Base-by-base conservation (phyloP, 1,140 invertebrate genomes). In the Hermetia illucens region DNA sequence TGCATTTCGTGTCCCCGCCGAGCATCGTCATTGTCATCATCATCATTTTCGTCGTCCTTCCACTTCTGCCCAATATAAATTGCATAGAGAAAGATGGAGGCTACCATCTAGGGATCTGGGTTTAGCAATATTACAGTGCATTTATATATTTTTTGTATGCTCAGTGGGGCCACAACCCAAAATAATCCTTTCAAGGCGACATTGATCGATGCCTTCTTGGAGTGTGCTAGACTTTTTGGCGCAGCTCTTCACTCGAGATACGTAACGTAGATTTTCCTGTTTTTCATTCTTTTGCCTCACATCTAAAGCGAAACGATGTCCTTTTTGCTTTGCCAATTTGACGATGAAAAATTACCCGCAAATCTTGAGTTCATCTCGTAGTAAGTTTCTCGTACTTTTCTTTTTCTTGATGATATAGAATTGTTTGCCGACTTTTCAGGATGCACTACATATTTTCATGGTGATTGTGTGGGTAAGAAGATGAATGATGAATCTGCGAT, bases 271-370 rank as follows among this genome's bases (percentile, higher is more conserved):
- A 8, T 27, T 27, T 27, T 27, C 13, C 24, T 13, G 8, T 9
- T 27, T 27, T 27, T 27, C 13, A 13, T 27, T 13, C 13, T 8
- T 27, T n/a, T n/a, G n/a, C n/a, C n/a, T n/a, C n/a, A n/a, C n/a
- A n/a, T n/a, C n/a, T n/a, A n/a, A n/a, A n/a, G n/a, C n/a, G n/a
- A n/a, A n/a, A 27, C 24, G 13, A 13, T 27, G 8, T 27, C 13
- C 24, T 13, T 27, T 27, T 27, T 27, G 24, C 24, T 13, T 13
- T 27, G 8, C 24, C n/a, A n/a, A 27, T 8, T 27, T 27, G 24
- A 27, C 24, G 24, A 27, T 27, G 24, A 27, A 27, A 27, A 27
- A 27, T 27, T 27, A 13, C 24, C 24, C 24, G 24, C n/a, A n/a
- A n/a, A n/a, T 27, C 24, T 27, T 27, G 24, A 13, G 24, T 27